Evolutionary conservation across 2,797 vertebrate species (phyloP).

Genomic region (Triplophysa bombifrons): DNA sequence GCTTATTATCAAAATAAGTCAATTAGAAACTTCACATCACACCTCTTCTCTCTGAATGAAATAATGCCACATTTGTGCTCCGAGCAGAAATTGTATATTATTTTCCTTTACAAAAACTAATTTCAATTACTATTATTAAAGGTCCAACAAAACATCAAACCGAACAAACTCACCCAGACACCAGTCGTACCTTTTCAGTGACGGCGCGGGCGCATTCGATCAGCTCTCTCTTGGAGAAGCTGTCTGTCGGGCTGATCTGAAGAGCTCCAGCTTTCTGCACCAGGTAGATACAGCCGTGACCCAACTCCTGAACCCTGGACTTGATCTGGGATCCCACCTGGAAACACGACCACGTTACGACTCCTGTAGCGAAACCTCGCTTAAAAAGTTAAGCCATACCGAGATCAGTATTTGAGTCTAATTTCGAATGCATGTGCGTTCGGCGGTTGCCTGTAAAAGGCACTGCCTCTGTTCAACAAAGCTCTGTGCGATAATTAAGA

Average conservation of each 20-base stretch:
- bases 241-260: constrained; percentile 92
- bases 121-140: too few species aligned
- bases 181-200: constrained; percentile 89
- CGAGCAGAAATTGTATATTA: too few species aligned
- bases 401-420: not conserved
- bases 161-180: not conserved
- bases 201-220: constrained; percentile 94
- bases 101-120: too few species aligned
- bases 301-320: constrained; percentile 92
- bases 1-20: too few species aligned
- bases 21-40: too few species aligned
- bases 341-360: constrained; percentile 19
- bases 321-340: constrained; percentile 95
- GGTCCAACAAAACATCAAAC: too few species aligned
- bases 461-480: constrained; percentile 43
- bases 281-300: constrained; percentile 95
- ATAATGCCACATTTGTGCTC: too few species aligned
- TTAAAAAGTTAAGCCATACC: not conserved
- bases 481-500: constrained; percentile 48
- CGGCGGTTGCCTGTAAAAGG: constrained; percentile 17
- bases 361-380: not conserved
- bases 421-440: constrained; percentile 11
- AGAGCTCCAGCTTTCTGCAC: constrained; percentile 98
- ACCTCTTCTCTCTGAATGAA: too few species aligned
- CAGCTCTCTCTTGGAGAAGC: constrained; percentile 94